A percentile compares a stretch with the other conserved stretches of the same genome.
phyloP scores from a whole-genome alignment of 2,888 invertebrate species.

The Tenthredo notha region DNA sequence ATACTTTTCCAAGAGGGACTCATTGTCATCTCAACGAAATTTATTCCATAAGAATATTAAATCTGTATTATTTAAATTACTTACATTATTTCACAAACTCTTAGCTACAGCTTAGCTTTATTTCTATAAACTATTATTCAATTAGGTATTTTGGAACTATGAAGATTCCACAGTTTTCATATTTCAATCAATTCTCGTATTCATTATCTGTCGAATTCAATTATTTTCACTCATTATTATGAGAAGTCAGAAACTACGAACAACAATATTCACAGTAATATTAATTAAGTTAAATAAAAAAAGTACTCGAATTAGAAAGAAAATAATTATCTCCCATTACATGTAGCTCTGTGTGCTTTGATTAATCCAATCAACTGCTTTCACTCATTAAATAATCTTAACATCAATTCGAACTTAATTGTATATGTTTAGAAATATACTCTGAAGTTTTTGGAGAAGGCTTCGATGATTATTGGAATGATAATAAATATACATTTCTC shows the following conservation, averaged over 20 bases:
- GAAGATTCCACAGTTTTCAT: not conserved
- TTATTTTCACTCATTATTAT: not conserved
- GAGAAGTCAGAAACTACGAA: not conserved
- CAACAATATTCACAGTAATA: not conserved
- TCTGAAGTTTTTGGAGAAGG: not conserved
- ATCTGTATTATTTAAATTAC: not conserved
- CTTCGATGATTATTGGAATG: not conserved
- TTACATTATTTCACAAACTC: not conserved
- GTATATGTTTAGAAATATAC: not conserved
- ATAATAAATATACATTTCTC: not conserved
- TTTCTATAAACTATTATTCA: not conserved
- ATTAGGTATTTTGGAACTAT: not conserved
- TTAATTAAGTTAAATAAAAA: not conserved
- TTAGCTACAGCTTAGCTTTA: not conserved
- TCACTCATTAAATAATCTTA: slow-evolving; percentile 35
- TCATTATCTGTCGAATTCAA: not conserved
- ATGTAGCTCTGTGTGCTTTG: slow-evolving; percentile 52
- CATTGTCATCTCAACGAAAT: not conserved
- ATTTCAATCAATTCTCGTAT: not conserved
- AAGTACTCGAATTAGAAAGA: not conserved
- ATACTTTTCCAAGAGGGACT: not conserved
- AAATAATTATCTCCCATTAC: not conserved
- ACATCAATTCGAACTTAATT: slow-evolving; percentile 3
- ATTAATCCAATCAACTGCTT: slow-evolving; percentile 36
- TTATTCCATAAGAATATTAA: not conserved